A percentile compares a stretch with the other conserved stretches of the same genome.
Conservation (phyloP, 1,140 invertebrate genomes). For the Chrysomallon squamiferum region DNA sequence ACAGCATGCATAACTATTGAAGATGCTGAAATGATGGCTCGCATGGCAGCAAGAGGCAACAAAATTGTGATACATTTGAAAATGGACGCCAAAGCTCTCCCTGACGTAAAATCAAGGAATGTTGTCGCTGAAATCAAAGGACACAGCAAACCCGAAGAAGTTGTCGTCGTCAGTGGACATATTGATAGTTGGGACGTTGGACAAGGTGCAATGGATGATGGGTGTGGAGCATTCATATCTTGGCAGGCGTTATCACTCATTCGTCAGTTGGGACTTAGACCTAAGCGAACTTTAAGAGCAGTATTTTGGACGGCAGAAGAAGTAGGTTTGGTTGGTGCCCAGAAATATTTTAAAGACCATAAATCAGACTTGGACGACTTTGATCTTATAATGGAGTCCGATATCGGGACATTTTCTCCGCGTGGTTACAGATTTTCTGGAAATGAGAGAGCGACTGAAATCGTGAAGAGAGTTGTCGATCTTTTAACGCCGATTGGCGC, state of each 20-base stretch:
- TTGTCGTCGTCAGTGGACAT: conserved; percentile 83
- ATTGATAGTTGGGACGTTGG: conserved; percentile 91
- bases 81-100: conserved; percentile 67
- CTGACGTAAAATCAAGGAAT: conserved; percentile 72
- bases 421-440: conserved; percentile 32
- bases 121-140: conserved; percentile 76
- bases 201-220: conserved; percentile 86
- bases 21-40: conserved; percentile 76
- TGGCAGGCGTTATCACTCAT: conserved; percentile 76
- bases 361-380: conserved; percentile 14
- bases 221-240: conserved; percentile 78
- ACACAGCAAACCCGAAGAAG: conserved; percentile 66
- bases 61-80: conserved; percentile 65
- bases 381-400: conserved; percentile 78
- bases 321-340: conserved; percentile 12
- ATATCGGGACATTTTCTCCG: conserved; percentile 80
- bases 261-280: conserved; percentile 71
- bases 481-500: conserved; percentile 64
- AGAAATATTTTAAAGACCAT: conserved; percentile 21
- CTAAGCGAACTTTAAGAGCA: conserved; percentile 75
- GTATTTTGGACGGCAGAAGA: conserved; percentile 88
- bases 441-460: conserved; percentile 22
- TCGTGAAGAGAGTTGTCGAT: conserved; percentile 19
- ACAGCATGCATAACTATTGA: conserved; percentile 79
- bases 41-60: conserved; percentile 70